Conservation (phyloP, 2,797 vertebrate species). For the Acrossocheilus fasciatus region DNA sequence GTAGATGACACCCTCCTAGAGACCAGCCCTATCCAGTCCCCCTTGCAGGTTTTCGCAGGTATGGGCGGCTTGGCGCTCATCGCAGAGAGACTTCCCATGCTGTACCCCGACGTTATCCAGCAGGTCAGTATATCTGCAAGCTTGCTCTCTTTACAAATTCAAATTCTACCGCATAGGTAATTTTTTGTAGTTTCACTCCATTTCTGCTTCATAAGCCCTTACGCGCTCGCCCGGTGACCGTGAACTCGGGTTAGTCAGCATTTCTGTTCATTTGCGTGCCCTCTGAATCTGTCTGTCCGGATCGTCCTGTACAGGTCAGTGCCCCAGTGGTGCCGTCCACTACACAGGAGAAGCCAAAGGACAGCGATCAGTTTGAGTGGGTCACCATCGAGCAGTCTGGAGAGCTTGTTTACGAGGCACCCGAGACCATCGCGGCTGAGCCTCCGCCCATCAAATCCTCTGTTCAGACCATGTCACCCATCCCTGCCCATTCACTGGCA, state of each 20-base stretch:
- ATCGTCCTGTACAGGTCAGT: constrained; percentile 85
- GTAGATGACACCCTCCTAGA: constrained; percentile 94
- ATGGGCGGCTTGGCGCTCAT: constrained; percentile 98
- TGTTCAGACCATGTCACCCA: constrained; percentile 97
- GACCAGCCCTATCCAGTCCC: constrained; percentile 95
- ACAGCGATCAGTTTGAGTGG: constrained; percentile 99
- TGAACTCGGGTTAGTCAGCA: constrained; percentile 38
- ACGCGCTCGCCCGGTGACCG: neutral
- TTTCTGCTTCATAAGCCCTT: constrained; percentile 44
- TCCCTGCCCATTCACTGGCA: constrained; percentile 96
- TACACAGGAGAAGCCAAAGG: constrained; percentile 96
- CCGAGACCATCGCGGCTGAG: constrained; percentile 93
- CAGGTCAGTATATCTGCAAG: constrained; percentile 81
- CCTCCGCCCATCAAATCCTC: constrained; percentile 94
- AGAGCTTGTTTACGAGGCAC: constrained; percentile 95
- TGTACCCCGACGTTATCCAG: constrained; percentile 98
- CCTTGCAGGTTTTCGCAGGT: constrained; percentile 97
- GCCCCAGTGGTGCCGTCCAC: constrained; percentile 91
- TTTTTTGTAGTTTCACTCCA: neutral
- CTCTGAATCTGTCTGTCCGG: neutral
- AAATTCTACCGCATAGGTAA: neutral
- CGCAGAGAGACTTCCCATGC: constrained; percentile 96
- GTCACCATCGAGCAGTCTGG: constrained; percentile 98
- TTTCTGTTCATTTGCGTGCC: neutral
- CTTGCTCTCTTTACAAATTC: neutral